These are phyloP conservation scores for Gymnosoma rotundatum DNA, from an alignment of 2,888 invertebrate species.

Conservation along the genomic window DNA sequence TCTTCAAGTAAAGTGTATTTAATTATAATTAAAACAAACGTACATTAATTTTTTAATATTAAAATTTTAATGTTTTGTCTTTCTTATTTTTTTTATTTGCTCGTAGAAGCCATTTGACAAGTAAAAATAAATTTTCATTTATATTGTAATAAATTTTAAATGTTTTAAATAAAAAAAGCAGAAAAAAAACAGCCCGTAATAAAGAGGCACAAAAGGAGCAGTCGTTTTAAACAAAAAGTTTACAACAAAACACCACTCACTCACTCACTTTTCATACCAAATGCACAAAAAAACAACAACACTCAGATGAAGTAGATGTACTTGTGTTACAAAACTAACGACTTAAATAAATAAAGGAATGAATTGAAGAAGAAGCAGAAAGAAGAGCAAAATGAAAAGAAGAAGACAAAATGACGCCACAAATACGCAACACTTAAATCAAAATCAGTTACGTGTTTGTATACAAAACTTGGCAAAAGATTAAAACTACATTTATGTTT, in stretches of 20 bases:
- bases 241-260: too few species aligned
- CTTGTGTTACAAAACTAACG: slow-evolving; percentile 22
- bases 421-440: slow-evolving; percentile 69
- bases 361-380: slow-evolving; percentile 14
- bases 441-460: slow-evolving; percentile 67
- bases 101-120: slow-evolving; percentile 27
- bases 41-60: neutral
- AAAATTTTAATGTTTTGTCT: neutral
- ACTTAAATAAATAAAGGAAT: slow-evolving; percentile 43
- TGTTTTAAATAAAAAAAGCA: slow-evolving; percentile 17
- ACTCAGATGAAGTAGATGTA: neutral
- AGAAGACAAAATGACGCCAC: slow-evolving; percentile 63
- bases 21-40: neutral
- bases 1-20: too few species aligned
- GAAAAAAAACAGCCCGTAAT: slow-evolving; percentile 1
- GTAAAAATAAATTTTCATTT: slow-evolving; percentile 59
- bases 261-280: neutral
- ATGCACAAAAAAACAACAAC: neutral
- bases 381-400: neutral
- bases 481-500: slow-evolving; percentile 7
- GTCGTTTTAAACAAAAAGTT: too few species aligned
- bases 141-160: slow-evolving; percentile 57
- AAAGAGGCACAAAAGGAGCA: too few species aligned
- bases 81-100: neutral
- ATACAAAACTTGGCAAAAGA: slow-evolving; percentile 55